phyloP scores from a whole-genome alignment of 2,797 vertebrate species.

The Paratrypauchen microcephalus region DNA sequence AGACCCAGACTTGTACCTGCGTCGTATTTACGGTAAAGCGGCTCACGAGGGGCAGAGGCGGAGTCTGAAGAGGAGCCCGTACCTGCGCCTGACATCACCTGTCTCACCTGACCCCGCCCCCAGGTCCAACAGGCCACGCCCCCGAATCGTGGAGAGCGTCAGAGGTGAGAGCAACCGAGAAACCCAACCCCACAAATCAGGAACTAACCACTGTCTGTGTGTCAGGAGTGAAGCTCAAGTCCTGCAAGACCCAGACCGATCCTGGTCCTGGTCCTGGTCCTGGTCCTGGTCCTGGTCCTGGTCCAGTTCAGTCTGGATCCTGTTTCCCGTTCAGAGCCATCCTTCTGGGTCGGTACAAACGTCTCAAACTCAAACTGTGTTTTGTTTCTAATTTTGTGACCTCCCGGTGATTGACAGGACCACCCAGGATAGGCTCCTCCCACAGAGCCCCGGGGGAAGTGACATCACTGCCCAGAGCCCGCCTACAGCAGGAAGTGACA shows the following conservation, averaged over 20 bases:
- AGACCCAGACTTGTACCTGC: constrained; percentile 67
- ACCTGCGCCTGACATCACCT: constrained; percentile 87
- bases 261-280: not conserved
- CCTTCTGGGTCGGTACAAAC: constrained; percentile 79
- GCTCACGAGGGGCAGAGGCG: constrained; percentile 85
- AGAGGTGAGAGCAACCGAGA: constrained; percentile 74
- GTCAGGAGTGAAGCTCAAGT: constrained; percentile 87
- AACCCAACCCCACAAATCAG: not conserved
- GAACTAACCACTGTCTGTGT: constrained; percentile 1
- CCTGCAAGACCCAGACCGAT: constrained; percentile 85
- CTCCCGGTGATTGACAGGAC: constrained; percentile 67
- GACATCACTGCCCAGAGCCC: constrained; percentile 53
- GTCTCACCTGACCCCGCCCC: constrained; percentile 58
- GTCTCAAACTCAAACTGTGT: not conserved
- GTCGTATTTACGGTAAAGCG: constrained; percentile 83
- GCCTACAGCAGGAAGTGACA: constrained; percentile 68
- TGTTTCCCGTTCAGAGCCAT: constrained; percentile 83
- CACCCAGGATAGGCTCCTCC: constrained; percentile 74
- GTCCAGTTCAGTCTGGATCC: not conserved
- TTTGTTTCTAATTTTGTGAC: not conserved
- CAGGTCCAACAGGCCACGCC: constrained; percentile 72
- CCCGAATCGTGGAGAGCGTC: constrained; percentile 84
- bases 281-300: no score
- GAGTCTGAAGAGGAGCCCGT: constrained; percentile 86
- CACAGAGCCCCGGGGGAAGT: constrained; percentile 66